These are phyloP conservation scores for Aromia moschata DNA, from an alignment of 2,888 invertebrate species.

Conservation along the genomic window DNA sequence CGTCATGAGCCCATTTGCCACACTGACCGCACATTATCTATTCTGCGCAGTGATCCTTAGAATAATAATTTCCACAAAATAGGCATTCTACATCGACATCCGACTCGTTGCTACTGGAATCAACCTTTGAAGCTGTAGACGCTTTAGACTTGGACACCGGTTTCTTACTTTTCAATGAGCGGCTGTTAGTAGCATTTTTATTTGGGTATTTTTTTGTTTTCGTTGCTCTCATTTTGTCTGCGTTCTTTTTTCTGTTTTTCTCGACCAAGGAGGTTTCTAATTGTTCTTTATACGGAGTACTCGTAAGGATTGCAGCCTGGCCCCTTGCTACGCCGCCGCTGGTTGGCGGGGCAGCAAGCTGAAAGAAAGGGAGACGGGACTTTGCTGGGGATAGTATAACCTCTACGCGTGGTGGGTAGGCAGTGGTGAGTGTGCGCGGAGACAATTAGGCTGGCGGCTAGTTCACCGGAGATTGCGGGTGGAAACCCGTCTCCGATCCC, in stretches of 20 bases:
- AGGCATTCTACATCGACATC: slow-evolving; percentile 19
- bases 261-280: slow-evolving; percentile 4
- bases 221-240: slow-evolving; percentile 14
- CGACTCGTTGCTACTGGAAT: slow-evolving; percentile 16
- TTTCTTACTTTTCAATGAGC: slow-evolving; percentile 6
- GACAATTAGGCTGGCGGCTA: no score
- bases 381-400: no score
- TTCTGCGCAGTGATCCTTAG: slow-evolving; percentile 3
- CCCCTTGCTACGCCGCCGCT: no score
- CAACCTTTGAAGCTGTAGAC: slow-evolving; percentile 1
- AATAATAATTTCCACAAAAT: slow-evolving; percentile 21
- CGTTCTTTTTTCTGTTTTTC: slow-evolving; percentile 19
- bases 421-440: no score
- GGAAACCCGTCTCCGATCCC: no score
- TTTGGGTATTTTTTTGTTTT: slow-evolving; percentile 8
- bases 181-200: slow-evolving; percentile 10
- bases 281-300: slow-evolving; percentile 12
- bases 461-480: no score
- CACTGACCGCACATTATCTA: slow-evolving; percentile 19
- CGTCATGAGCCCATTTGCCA: slow-evolving; percentile 21
- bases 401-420: no score
- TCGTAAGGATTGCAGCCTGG: slow-evolving; percentile 10
- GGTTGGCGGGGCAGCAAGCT: no score
- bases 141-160: slow-evolving; percentile 15
- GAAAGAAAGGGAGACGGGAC: no score